Base-by-base conservation (phyloP, 2,113 vertebrate species). In the Engystomops pustulosus region DNA sequence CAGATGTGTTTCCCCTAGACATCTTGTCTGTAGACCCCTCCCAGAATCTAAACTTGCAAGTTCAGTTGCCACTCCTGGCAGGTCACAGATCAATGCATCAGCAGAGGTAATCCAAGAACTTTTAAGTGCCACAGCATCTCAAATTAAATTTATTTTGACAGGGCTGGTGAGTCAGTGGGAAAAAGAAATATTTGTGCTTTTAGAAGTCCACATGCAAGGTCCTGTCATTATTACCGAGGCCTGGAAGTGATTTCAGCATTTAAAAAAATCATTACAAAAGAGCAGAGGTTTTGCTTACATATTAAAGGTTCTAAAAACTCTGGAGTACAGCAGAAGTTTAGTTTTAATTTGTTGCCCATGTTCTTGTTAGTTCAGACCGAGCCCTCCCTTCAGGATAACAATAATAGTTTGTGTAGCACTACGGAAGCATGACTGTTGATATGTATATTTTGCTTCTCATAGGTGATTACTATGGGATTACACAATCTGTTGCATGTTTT, bases 201-300 rank as follows among this genome's bases (percentile, higher is more conserved):
- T 90, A 91, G 89, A 93, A 92, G 90, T 90, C 91, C 91, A 89
- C 89, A 86, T 91, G 90, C 90, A 91, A 89, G 92, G 91, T 89
- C 90, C 86, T 70, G 69, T 84, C 89, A 90, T 91, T 90, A 91
- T 94, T 94, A 95, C 91, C 93, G 94, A 95, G 95, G 93, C 94
- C 95, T 97, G 96, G 95, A 98, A 97, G 94, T 96, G 95, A 96
- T 97, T 97, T 96, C 92, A 95, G 93, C 94, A 95, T 41, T 20
- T 95, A 95, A 95, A 96, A 96, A 97, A 94, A 92, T 95, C 93
- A 95, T 96, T 96, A 95, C 93, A 93, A 94, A 91, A 94, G 94
- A 94, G 92, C 85, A 92, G 93, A 94, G 95, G 95, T 94, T 94
- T 95, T 96, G 94, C 94, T 96, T 95, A 94, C 96, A 96, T 97